Conservation (phyloP, 2,113 vertebrate genomes). For the Turdus rufiventris region DNA sequence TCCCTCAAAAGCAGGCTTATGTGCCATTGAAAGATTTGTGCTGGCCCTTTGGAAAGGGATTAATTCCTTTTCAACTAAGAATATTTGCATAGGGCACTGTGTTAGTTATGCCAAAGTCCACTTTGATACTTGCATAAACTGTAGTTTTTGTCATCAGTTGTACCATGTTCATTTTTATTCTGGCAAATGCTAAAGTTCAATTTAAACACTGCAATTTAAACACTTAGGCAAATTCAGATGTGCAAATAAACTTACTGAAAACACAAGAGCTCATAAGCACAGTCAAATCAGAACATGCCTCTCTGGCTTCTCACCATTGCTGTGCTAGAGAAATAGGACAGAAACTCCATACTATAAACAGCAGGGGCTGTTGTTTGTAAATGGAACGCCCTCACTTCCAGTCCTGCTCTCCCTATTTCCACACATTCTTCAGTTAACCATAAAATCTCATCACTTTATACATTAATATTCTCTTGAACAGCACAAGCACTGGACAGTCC, state of each 20-base stretch:
- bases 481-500: background rate
- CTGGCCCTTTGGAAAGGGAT: background rate
- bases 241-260: background rate
- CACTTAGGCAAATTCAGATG: background rate
- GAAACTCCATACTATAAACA: background rate
- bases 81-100: background rate
- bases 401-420: background rate
- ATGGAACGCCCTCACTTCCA: background rate
- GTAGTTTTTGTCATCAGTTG: background rate
- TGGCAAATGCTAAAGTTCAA: background rate
- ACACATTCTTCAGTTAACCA: background rate
- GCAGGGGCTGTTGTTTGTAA: background rate
- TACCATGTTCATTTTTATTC: background rate
- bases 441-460: background rate
- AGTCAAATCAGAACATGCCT: background rate
- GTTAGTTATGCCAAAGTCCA: background rate
- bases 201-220: background rate
- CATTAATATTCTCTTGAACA: background rate
- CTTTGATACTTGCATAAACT: background rate
- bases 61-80: conserved; percentile 6
- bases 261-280: background rate
- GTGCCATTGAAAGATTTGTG: background rate
- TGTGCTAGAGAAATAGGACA: background rate
- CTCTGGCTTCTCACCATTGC: background rate
- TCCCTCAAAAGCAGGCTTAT: conserved; percentile 15